Base-by-base conservation (phyloP, 30 jellyfish, hydroid and myxozoan genomes). In the Nemopilema nomurai region DNA sequence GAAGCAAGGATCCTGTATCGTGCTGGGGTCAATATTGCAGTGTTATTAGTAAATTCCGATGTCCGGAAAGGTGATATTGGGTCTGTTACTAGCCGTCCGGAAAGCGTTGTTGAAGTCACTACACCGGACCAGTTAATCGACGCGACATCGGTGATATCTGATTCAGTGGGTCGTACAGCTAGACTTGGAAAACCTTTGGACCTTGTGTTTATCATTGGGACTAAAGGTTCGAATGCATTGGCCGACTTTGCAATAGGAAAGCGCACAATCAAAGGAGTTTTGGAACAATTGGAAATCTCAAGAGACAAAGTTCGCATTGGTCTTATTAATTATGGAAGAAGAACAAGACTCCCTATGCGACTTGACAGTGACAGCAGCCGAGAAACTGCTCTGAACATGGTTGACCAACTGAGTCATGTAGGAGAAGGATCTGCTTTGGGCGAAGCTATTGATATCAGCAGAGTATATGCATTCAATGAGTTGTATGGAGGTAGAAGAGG, bases 401-500 rank as follows among this genome's bases (percentile, higher is more conserved):
- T 71, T 1, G 82, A 28, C 29, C 31, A 32, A 23, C 1, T 71
- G 16, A 1, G 28, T 13, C 26, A 18, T 18, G 67, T 57, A 1
- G 32, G 22, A 31, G 67, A 52, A 27, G 82, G 82, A 20, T 28
- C 28, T 28, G 82, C 65, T 6, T 23, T 71, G 3, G 30, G 67
- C 29, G 27, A 18, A 20, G 82, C 82, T 8, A 28, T 71, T 20
- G 82, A 71, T 8, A 30, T 71, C 20, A 41, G 32, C 67, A 18
- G 29, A 6, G 29, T 8, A 7, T 71, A 27, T 20, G 18, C 49
- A 22, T 41, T 71, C 49, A n/a, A 71, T 29, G 67, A 71, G 49
- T 30, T 20, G 82, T 71, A 29, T 20, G 82, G 82, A 71, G 82
- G 65, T 1, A 71, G 82, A 57, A 71, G 20, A 71, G 82, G 16